Conservation (phyloP, 2,113 vertebrate genomes). For the Oreochromis aureus region DNA sequence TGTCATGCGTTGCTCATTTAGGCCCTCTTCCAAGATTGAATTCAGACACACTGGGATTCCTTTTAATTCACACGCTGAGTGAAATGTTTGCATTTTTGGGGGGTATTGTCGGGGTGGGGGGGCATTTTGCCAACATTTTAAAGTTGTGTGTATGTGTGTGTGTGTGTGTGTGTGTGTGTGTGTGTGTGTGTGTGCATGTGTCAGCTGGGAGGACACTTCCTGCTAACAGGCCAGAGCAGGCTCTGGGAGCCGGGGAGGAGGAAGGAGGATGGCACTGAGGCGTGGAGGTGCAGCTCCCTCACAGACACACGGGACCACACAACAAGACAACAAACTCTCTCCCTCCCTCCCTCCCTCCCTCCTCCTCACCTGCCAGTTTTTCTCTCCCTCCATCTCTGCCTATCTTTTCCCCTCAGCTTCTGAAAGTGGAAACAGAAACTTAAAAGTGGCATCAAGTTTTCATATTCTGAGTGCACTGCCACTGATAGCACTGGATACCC, state of each 20-base stretch:
- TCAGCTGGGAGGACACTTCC: conserved; percentile 68
- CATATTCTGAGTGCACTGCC: conserved; percentile 47
- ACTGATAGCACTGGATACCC: conserved; percentile 44
- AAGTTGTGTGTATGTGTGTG: not conserved
- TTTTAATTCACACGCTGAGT: not conserved
- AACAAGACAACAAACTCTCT: conserved; percentile 75
- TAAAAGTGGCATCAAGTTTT: conserved; percentile 25
- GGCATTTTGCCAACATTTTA: conserved; percentile 1
- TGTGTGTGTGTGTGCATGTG: not conserved
- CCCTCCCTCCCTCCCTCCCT: conserved; percentile 49
- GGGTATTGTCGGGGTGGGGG: not conserved
- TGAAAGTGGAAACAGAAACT: conserved; percentile 22
- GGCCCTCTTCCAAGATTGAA: not conserved
- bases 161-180: not conserved
- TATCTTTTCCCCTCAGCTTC: conserved; percentile 20
- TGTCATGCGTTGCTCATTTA: not conserved
- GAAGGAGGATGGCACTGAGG: conserved; percentile 67
- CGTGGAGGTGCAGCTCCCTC: conserved; percentile 74
- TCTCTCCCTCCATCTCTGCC: conserved; percentile 56
- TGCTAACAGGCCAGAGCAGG: conserved; percentile 70
- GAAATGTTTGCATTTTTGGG: conserved; percentile 7
- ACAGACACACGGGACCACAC: conserved; percentile 79
- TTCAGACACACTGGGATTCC: not conserved
- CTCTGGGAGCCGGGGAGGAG: conserved; percentile 3
- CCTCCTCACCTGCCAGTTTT: not conserved